Base-by-base conservation (phyloP, 2,888 invertebrate species). In the Plagiodera versicolora region DNA sequence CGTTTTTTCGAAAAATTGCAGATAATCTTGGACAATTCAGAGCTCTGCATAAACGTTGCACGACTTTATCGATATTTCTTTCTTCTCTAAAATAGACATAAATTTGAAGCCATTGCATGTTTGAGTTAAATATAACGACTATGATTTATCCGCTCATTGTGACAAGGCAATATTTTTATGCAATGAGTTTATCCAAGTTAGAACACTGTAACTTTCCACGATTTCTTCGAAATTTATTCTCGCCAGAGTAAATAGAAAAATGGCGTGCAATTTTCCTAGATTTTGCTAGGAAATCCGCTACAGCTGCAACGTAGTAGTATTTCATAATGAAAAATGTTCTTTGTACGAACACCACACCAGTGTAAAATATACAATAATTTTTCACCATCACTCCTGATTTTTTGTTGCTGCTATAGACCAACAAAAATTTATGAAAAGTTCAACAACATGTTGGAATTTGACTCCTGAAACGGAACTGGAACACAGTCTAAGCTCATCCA, bases 241-340 rank as follows among this genome's bases (percentile, higher is more conserved):
- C n/a, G 50, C 14, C 11, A 50, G 32, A 24, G 47, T 18, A 50
- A 56, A 46, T 30, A 30, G n/a, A 18, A 24, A 11, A 46, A 58
- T 45, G 57, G 28, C 51, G 46, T 51, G 51, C 51, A 51, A 51
- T 58, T 58, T 58, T 56, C 24, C 50, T 39, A 20, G 45, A 50
- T 30, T 18, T 20, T 32, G 18, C 28, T 11, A 35, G 18, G 46
- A 51, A 16, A 51, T n/a, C 16, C 32, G 32, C 2, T 11, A 11
- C 8, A 32, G 2, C 10, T 32, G 8, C 10, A 32, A 32, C 32
- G 11, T 32, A 2, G 10, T 2, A 6, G 10, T 32, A 10, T 32
- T 6, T 11, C 32, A 10, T 32, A 11, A 32, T 11, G 10, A 32
- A 24, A 5, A 24, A 6, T 32, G 10, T 32, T 32, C 10, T 32